Conservation (phyloP, 1,140 invertebrate genomes). For the Melanaphis sacchari region DNA sequence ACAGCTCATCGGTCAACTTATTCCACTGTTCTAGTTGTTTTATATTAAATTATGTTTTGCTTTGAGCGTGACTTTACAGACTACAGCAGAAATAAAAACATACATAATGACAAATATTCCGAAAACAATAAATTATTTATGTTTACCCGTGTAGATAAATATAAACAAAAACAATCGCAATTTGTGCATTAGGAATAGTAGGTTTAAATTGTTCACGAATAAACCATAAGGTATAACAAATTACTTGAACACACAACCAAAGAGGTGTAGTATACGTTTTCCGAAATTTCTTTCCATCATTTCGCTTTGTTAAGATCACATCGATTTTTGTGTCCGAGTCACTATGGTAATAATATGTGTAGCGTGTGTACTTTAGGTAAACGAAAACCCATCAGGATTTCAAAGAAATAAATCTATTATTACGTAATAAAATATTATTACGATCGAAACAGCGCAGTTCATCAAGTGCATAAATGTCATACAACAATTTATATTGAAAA, state of each 20-base stretch:
- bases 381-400: not conserved
- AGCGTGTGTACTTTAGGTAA: not conserved
- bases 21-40: not conserved
- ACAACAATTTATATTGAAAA: constrained; percentile 37
- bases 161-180: not conserved
- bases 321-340: not conserved
- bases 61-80: not conserved
- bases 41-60: not conserved
- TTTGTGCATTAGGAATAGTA: not conserved
- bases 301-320: not conserved
- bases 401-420: not conserved
- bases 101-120: not conserved
- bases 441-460: not conserved
- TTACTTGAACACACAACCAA: not conserved
- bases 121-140: not conserved
- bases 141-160: not conserved
- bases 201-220: not conserved
- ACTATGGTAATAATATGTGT: not conserved
- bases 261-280: not conserved
- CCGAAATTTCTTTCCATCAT: not conserved
- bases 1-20: not conserved
- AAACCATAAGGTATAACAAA: not conserved
- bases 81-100: not conserved
- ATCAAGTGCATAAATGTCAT: not conserved
- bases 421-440: constrained; percentile 11